Percentiles rank a stretch among this genome's conserved stretches.
phyloP scores from a whole-genome alignment of 2,888 invertebrate species.

The Philereme transversata region DNA sequence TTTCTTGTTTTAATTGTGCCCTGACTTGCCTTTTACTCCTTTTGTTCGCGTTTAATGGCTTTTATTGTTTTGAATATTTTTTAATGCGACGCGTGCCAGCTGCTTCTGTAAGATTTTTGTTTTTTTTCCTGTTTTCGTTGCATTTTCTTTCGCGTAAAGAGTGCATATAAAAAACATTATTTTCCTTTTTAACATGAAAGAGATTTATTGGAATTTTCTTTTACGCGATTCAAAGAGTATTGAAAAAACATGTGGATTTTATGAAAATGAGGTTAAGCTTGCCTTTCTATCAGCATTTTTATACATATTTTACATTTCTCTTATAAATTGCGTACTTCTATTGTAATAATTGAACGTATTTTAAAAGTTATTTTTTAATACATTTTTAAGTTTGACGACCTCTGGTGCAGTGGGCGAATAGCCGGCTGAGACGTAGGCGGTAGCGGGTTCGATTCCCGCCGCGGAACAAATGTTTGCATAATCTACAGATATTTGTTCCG shows the following conservation, averaged over 20 bases:
- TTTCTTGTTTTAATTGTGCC: slow-evolving; percentile 83
- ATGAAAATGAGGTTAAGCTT: neutral
- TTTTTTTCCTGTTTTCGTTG: slow-evolving; percentile 25
- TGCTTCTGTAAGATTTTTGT: slow-evolving; percentile 54
- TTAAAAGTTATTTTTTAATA: no score
- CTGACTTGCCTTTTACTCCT: slow-evolving; percentile 80
- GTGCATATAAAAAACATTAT: no score
- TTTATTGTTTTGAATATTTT: slow-evolving; percentile 75
- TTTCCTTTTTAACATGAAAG: slow-evolving; percentile 1
- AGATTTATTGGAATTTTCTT: slow-evolving; percentile 17
- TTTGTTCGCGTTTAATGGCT: slow-evolving; percentile 81
- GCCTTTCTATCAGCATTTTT: neutral
- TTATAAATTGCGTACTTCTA: no score
- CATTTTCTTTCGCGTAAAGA: slow-evolving; percentile 6
- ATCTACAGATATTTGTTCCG: no score
- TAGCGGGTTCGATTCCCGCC: no score
- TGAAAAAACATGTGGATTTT: neutral
- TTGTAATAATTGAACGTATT: no score
- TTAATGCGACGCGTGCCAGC: slow-evolving; percentile 73
- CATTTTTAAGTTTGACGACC: no score
- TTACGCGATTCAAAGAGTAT: slow-evolving; percentile 1
- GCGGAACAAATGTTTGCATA: no score
- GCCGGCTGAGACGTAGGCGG: no score
- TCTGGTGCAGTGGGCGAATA: no score
- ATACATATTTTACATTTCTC: neutral